A percentile compares a stretch with the other conserved stretches of the same genome.
phyloP scores from a whole-genome alignment of 2,113 vertebrate genomes.

The Notarius quadriscutis region DNA sequence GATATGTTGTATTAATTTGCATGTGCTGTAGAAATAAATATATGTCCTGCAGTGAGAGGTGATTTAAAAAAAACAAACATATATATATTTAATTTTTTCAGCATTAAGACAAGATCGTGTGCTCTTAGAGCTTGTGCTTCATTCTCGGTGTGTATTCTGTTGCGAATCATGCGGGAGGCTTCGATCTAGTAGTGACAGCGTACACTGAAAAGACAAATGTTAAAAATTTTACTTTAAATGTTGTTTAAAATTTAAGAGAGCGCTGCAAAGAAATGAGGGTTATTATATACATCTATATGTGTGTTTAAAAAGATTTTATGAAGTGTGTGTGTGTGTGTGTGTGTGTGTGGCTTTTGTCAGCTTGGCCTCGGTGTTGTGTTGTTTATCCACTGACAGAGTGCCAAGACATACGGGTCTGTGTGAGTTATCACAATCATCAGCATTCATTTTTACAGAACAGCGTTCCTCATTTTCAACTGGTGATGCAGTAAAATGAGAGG shows the following conservation, averaged over 20 bases:
- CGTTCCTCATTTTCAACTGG: background rate
- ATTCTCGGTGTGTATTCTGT: background rate
- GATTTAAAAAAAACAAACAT: background rate
- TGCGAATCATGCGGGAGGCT: background rate
- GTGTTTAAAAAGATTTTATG: background rate
- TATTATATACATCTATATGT: background rate
- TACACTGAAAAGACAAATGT: background rate
- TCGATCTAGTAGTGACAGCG: background rate
- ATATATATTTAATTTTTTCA: background rate
- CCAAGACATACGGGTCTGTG: constrained; percentile 2
- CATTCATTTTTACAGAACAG: background rate
- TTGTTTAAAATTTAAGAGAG: no score
- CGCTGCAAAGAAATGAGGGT: background rate
- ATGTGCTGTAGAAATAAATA: background rate
- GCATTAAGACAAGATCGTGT: background rate
- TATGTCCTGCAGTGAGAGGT: background rate
- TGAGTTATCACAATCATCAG: background rate
- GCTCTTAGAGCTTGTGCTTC: background rate
- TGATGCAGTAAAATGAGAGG: background rate
- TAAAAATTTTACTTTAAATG: background rate
- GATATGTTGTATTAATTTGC: no score
- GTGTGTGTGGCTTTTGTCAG: background rate
- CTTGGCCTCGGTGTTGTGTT: background rate
- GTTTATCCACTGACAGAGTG: constrained; percentile 1
- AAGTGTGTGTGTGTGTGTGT: background rate